Base-by-base conservation (phyloP, 1,140 invertebrate genomes). In the Wiebesia pumilae region DNA sequence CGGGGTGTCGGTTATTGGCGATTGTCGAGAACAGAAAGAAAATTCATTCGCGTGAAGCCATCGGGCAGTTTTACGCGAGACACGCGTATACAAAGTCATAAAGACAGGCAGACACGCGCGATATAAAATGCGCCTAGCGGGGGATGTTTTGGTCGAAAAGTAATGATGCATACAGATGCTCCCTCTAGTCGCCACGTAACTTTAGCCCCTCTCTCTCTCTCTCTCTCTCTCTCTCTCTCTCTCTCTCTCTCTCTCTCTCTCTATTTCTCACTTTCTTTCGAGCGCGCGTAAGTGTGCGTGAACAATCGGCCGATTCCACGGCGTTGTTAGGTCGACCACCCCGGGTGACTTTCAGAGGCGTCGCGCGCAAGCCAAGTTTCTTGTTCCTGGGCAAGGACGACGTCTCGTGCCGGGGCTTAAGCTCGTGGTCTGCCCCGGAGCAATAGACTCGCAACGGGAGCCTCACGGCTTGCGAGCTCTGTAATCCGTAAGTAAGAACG, bases 401-500 rank as follows among this genome's bases (percentile, higher is more conserved):
- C 58, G 58, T 16, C 51, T 54, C 51, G 51, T 54, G 51, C 51
- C 51, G 35, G 21, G 35, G 69, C 69, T 35, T 33, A 33, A 12
- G 35, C 69, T 40, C 69, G 69, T 73, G 69, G 69, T 73, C 33
- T 51, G 78, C 24, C 14, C 35, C 1, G 54, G 79, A 33, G 79
- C 47, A 54, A 12, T 7, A 21, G 27, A 1, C 62, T 10, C 79
- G 79, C 62, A 19, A 81, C 79, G 62, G 62, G 79, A 43, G 58
- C 33, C 47, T 24, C 1, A 24, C 38, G 12, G 77, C 51, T 27
- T 51, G 33, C 67, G 24, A 38, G 81, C n/a, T 54, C 16, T 24
- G 27, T 79, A 79, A 79, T 79, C 78, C 78, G 14, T 65, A 62
- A 62, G 54, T 69, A 82, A 69, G 80, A 82, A n/a, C 58, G 43